These are phyloP conservation scores for Cyrtorhinus lividipennis DNA, from an alignment of 1,140 invertebrate species.

Conservation along the genomic window DNA sequence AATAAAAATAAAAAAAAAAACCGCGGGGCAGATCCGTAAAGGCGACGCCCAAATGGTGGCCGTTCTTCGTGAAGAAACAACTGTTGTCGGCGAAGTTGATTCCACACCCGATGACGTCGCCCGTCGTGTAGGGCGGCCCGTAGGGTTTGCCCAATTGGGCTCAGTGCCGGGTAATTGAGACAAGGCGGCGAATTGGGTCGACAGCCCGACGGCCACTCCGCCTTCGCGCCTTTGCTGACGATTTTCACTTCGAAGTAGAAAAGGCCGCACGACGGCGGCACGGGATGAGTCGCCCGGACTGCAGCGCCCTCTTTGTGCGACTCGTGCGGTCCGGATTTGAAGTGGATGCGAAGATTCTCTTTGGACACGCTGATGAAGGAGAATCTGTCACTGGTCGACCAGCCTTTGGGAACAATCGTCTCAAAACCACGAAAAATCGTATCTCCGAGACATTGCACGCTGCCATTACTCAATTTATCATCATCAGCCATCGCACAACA, in stretches of 20 bases:
- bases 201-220: constrained; percentile 97
- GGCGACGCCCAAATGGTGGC: constrained; percentile 87
- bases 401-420: constrained; percentile 82
- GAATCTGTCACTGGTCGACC: constrained; percentile 97
- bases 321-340: constrained; percentile 96
- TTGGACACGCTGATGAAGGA: constrained; percentile 91
- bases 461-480: background rate
- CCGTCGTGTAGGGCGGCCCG: constrained; percentile 96
- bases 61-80: constrained; percentile 99
- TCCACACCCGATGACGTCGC: constrained; percentile 94
- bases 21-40: constrained; percentile 88
- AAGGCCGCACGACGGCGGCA: constrained; percentile 90
- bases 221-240: constrained; percentile 95
- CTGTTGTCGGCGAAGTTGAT: constrained; percentile 95
- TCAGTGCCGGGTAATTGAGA: constrained; percentile 97
- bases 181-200: constrained; percentile 87
- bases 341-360: constrained; percentile 95
- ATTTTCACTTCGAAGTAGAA: constrained; percentile 99
- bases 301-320: constrained; percentile 95
- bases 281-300: constrained; percentile 86
- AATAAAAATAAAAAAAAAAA: no score
- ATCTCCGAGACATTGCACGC: constrained; percentile 57
- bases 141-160: constrained; percentile 93
- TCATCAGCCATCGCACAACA: constrained; percentile 12
- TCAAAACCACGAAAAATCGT: constrained; percentile 91